Evolutionary conservation across 2,113 vertebrate species (phyloP), one percentile per base, ranked within the genome.

Genomic region (Tragelaphus strepsiceros): DNA sequence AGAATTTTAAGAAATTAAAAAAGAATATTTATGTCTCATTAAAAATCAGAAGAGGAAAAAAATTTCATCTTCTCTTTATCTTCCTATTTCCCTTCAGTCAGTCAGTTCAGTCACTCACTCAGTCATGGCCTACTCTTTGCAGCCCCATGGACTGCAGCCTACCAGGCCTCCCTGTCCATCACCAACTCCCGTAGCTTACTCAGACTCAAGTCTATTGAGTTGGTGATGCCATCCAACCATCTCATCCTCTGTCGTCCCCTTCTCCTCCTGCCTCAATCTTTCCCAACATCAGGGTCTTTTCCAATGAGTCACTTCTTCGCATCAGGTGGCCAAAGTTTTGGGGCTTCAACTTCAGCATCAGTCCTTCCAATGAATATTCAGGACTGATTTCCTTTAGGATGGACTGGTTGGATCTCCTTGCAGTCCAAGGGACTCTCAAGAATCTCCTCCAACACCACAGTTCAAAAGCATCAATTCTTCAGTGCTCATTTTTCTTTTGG

Each of bases 241-340:
- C 64, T 71, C n/a, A 71, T 35, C n/a, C 4, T 71, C 19, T 71
- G 9, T 71, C 5, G 0, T 71, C n/a, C n/a, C 10, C 64, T 71
- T 71, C n/a, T 71, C 67, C 19, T 71, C 10, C n/a, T 39, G n/a
- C 67, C 19, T 71, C 64, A 22, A 5, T 22, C n/a, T 71, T 35
- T 21, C 19, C n/a, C 19, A 13, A 10, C 19, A 71, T 39, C n/a
- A 22, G 19, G 10, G n/a, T 22, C 67, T 71, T 71, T 39, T 22
- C 67, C 19, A 71, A 22, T 39, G n/a, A 22, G 19, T 39, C n/a
- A 22, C 2, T 22, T 39, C 19, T 6, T 71, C 0, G 0, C 19
- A 39, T 71, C n/a, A 71, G n/a, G n/a, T 22, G 21, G n/a, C 21
- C 67, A 71, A 35, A 12, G 1, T 22, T 22, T 22, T 71, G n/a